Evolutionary conservation across 2,888 invertebrate genomes (phyloP), one percentile per base, ranked within the genome.

Genomic region (Agrochola macilenta): DNA sequence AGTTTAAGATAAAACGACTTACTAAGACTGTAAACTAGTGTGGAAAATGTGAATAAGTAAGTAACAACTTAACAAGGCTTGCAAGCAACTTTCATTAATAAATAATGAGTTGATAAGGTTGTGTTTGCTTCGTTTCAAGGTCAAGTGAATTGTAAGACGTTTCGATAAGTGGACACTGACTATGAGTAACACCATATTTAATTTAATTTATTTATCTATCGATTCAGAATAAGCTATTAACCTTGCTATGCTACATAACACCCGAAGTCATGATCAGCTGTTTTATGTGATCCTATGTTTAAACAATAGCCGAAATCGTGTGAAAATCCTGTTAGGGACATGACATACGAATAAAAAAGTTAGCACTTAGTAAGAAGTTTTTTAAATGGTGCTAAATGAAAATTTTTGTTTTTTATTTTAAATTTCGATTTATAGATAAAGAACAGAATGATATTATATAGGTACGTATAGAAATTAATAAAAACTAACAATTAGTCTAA

Each of bases 61-160:
- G 35, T 70, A 73, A 74, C 35, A 61, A 61, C 61, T 26, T 30
- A 61, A 30, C 76, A 43, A 73, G 76, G 73, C 30, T 76, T 74
- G 17, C 69, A 76, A 74, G 74, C 79, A 84, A 88, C 83, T 89
- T 89, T 83, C 74, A 80, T 76, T 70, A 72, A 79, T 83, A 68
- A 66, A 52, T 54, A 72, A 74, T 72, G 60, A 64, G 65, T 70
- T 76, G 30, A 60, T 78, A 82, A 75, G 68, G 80, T 76, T 83
- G 35, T 83, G 76, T 80, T 83, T 85, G 79, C 78, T 79, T 78
- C 58, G 63, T 65, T 76, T 81, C 89, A 88, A 88, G 89, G 87
- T 70, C 65, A 75, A 66, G 63, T 86, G 72, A 81, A 69, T 76
- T 78, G 75, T 68, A 76, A 65, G 71, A 70, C 46, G 79, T 69